phyloP scores from a whole-genome alignment of 2,888 invertebrate species.

The Rapana venosa region DNA sequence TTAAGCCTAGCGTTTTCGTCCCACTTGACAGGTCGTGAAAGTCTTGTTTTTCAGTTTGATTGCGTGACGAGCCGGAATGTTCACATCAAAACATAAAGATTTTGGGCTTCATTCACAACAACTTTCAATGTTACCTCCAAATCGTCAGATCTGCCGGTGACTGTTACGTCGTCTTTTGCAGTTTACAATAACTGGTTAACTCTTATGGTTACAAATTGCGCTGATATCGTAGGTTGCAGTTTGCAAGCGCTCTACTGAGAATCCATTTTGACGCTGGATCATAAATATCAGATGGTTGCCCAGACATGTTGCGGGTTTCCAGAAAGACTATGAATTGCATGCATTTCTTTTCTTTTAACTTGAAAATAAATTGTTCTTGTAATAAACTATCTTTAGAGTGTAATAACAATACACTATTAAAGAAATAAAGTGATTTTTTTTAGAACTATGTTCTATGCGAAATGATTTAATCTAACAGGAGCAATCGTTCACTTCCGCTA shows the following conservation, averaged over 20 bases:
- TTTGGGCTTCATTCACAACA: neutral
- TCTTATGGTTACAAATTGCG: too few species aligned
- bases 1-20: too few species aligned
- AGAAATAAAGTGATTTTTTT: neutral
- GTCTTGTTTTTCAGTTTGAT: too few species aligned
- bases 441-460: neutral
- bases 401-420: neutral
- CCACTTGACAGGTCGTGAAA: too few species aligned
- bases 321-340: neutral
- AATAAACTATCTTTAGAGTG: neutral
- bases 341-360: neutral
- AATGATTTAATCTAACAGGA: neutral
- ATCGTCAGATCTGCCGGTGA: neutral
- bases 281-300: constrained; percentile 39
- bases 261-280: constrained; percentile 50
- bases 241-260: neutral
- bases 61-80: too few species aligned
- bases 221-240: neutral
- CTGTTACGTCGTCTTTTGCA: neutral
- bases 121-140: neutral
- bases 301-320: constrained; percentile 28
- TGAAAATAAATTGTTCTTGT: neutral
- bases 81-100: neutral
- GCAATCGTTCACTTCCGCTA: neutral
- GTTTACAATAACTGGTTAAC: neutral